Percentiles rank a stretch among this genome's conserved stretches.
These are phyloP conservation scores for Agrenia bidenticulata DNA, from an alignment of 2,888 invertebrate genomes.

Conservation along the genomic window DNA sequence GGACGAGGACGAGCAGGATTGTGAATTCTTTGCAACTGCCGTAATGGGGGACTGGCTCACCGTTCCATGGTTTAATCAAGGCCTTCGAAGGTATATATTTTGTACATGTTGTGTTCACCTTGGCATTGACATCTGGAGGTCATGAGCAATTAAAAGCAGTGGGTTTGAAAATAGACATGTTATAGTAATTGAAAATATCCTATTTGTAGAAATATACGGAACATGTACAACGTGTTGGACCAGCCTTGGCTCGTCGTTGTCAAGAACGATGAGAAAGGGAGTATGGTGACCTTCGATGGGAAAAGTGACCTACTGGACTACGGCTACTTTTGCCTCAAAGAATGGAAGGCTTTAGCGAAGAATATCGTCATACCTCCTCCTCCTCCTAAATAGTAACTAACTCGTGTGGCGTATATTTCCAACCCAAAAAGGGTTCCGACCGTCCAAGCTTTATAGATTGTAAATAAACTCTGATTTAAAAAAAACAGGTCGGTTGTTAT, in stretches of 20 bases:
- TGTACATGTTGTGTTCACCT: too few relatives aligned
- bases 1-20: slow-evolving; percentile 46
- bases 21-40: slow-evolving; percentile 39
- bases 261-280: slow-evolving; percentile 39
- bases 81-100: slow-evolving; percentile 29
- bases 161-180: too few relatives aligned
- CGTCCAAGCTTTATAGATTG: too few relatives aligned
- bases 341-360: slow-evolving; percentile 40
- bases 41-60: slow-evolving; percentile 45
- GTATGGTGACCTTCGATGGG: slow-evolving; percentile 39
- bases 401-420: too few relatives aligned
- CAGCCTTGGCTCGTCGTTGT: slow-evolving; percentile 41
- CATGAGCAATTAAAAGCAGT: too few relatives aligned
- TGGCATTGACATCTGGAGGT: not conserved
- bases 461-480: too few relatives aligned
- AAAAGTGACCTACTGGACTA: slow-evolving; percentile 46
- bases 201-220: slow-evolving; percentile 28
- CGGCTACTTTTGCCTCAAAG: slow-evolving; percentile 36
- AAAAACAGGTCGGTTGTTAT: too few relatives aligned
- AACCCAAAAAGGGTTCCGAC: too few relatives aligned
- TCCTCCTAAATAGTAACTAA: not conserved
- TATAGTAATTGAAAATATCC: too few relatives aligned
- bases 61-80: slow-evolving; percentile 44
- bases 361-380: slow-evolving; percentile 5
- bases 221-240: slow-evolving; percentile 37